Evolutionary conservation across 2,797 vertebrate species (phyloP), one percentile per base, ranked within the genome.

Genomic region (Chelon auratus): DNA sequence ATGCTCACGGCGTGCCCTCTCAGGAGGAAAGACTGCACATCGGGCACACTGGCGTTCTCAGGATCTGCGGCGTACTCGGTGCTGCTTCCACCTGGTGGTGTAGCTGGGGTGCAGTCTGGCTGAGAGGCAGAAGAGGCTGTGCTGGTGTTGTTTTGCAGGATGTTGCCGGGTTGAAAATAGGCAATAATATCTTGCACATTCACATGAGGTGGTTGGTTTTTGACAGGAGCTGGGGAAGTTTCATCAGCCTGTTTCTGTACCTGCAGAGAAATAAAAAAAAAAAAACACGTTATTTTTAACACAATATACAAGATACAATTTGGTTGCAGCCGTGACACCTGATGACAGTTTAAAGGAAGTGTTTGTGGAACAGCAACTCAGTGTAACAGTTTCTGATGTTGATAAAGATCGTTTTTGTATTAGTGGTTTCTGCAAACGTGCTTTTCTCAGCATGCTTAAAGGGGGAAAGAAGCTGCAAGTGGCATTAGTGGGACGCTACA

Each of bases 181-280:
- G 84, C 51, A 4, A 95, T 51, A 12, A 87, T 56, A 12, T 89
- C 65, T 77, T 91, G 93, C 62, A 95, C 78, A 36, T 93, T 95
- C 83, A 90, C 89, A 42, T 96, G 95, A 0, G 45, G 39, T 0
- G 60, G 62, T 0, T 89, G 56, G 2, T 18, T 64, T 43, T 55
- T 84, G 80, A 60, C 59, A 36, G 26, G 5, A 4, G 68, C 24
- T 0, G 52, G 56, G 60, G 69, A 51, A 24, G 63, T 7, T 9
- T 57, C 58, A 1, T 76, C 53, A 8, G 20, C 42, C 17, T 68
- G 59, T 20, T 59, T 69, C 66, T 74, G 76, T 12, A 93, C 85
- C 94, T 94, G 82, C 22, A 86, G 15, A 76, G 33, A 75, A 20
- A 48, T 17, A 30, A 13, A 30, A 30, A 30, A 51, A 63, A 54